These are phyloP conservation scores for Turnix velox DNA, from an alignment of 2,113 vertebrate species.

Conservation along the genomic window DNA sequence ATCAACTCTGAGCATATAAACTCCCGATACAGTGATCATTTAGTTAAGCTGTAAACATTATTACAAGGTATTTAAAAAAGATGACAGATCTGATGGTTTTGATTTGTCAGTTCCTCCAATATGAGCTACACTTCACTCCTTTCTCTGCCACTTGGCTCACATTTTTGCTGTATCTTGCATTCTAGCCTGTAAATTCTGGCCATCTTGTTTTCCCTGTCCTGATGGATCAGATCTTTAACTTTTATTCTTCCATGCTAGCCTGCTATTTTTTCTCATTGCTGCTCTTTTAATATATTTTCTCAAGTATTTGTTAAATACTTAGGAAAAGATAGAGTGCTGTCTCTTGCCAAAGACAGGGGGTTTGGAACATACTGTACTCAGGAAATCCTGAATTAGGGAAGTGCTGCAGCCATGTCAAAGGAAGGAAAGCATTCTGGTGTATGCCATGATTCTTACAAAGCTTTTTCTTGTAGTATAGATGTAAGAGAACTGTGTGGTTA, in stretches of 20 bases:
- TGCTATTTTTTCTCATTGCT: background rate
- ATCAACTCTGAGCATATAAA: background rate
- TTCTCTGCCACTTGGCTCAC: background rate
- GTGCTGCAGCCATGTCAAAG: background rate
- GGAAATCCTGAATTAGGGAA: background rate
- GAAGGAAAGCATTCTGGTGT: background rate
- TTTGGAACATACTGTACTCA: background rate
- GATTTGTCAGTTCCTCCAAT: background rate
- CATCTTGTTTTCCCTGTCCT: background rate
- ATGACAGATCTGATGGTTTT: background rate
- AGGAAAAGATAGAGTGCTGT: background rate
- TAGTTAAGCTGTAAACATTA: background rate
- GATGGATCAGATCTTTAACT: background rate
- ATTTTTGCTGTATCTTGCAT: background rate
- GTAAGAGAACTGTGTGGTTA: background rate
- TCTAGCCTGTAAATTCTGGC: background rate
- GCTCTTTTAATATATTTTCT: background rate
- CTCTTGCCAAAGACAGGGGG: background rate
- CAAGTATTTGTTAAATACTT: background rate
- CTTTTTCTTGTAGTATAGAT: background rate
- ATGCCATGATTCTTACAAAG: background rate
- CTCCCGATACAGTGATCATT: background rate
- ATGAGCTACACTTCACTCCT: background rate
- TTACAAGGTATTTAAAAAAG: background rate
- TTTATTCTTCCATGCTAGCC: background rate